phyloP scores from a whole-genome alignment of 2,113 vertebrate species.

The Actenoides lindsayi region DNA sequence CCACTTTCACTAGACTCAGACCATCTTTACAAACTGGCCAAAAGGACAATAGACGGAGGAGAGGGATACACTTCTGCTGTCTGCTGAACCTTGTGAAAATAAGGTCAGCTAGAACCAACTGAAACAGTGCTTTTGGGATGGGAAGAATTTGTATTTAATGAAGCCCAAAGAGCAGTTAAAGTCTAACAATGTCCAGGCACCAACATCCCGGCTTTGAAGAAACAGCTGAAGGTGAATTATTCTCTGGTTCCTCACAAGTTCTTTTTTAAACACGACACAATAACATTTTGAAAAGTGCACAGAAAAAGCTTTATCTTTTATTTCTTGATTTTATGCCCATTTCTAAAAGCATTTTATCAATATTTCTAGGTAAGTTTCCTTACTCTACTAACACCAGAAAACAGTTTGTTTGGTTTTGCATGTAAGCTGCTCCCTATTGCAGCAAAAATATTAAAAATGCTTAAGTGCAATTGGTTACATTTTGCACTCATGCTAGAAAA shows the following conservation, averaged over 20 bases:
- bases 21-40: neutral
- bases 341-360: neutral
- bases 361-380: neutral
- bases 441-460: slow-evolving; percentile 71
- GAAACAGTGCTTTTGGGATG: neutral
- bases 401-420: slow-evolving; percentile 33
- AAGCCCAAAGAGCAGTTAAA: neutral
- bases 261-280: neutral
- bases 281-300: neutral
- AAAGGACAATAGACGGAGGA: neutral
- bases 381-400: neutral
- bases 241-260: neutral
- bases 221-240: neutral
- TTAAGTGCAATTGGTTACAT: slow-evolving; percentile 67
- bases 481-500: slow-evolving; percentile 69
- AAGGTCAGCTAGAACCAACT: neutral
- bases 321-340: neutral
- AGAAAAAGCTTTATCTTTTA: neutral
- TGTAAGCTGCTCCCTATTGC: neutral
- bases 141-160: neutral
- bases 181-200: neutral
- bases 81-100: neutral
- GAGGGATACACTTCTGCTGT: rapidly evolving
- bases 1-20: neutral
- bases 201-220: neutral